Percentiles rank a stretch among this genome's conserved stretches.
phyloP scores from a whole-genome alignment of 2,113 vertebrate genomes.

The Phainopepla nitens region DNA sequence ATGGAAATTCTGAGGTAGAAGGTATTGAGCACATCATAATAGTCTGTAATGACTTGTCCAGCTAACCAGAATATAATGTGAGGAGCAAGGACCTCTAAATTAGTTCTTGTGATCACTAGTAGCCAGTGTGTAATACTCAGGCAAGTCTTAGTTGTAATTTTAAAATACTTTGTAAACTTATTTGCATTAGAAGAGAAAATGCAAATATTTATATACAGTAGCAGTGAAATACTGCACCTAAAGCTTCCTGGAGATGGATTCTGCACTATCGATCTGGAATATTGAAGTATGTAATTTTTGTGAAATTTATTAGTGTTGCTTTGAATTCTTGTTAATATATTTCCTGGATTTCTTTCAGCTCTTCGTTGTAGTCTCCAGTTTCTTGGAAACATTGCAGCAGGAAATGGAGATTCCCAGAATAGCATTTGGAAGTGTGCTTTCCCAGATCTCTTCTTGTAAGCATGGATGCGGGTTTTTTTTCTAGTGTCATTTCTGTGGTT shows the following conservation, averaged over 20 bases:
- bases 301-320: neutral
- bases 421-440: slow-evolving; percentile 81
- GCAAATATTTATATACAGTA: neutral
- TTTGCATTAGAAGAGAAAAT: neutral
- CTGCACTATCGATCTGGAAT: neutral
- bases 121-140: neutral
- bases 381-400: slow-evolving; percentile 89
- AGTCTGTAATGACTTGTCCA: neutral
- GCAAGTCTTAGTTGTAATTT: neutral
- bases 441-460: slow-evolving; percentile 81
- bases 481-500: neutral
- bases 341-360: slow-evolving; percentile 68
- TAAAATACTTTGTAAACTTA: neutral
- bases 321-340: neutral
- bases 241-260: neutral
- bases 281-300: neutral
- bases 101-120: neutral
- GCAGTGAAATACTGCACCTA: neutral
- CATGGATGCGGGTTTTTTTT: neutral
- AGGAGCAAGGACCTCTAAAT: neutral
- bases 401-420: slow-evolving; percentile 86
- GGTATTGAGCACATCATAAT: neutral
- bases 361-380: slow-evolving; percentile 93
- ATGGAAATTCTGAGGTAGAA: neutral
- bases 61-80: neutral